Evolutionary conservation across 2,113 vertebrate genomes (phyloP), one percentile per base, ranked within the genome.

Genomic region (Typhlomys cinereus): DNA sequence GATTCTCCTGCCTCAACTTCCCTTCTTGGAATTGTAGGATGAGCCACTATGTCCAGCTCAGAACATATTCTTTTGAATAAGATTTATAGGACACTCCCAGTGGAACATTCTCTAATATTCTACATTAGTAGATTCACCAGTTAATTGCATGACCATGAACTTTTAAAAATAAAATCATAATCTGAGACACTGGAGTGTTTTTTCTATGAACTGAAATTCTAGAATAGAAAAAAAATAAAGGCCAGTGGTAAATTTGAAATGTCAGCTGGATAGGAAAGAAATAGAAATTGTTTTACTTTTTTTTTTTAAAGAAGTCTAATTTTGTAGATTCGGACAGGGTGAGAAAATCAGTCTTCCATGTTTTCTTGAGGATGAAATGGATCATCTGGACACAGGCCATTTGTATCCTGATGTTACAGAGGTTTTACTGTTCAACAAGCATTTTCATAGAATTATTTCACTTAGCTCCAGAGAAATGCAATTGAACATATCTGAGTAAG

Each of bases 211-310:
- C 52, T 66, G 1, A 20, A 82, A 52, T 86, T 27, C 50, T 90
- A 64, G 7, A 91, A 78, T 29, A 92, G 44, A 25, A n/a, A 71
- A 87, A 94, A 80, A 88, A 79, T 15, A 80, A 95, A 89, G 17
- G 25, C 44, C 44, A 74, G 27, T 82, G 39, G 52, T 59, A 92
- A 90, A 66, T 91, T 86, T 91, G 67, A 90, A 83, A 31, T 85
- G 64, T 86, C 93, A 90, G 88, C 79, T 85, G 44, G 44, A 20
- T 81, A 67, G 67, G 79, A 34, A 57, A 78, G n/a, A 88, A 93
- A 89, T 41, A 93, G 79, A 79, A 85, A 93, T 84, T 75, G 69
- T 48, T 95, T 79, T 87, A 61, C 36, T 94, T 52, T 8, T 57
- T 17, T 54, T 94, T 52, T 8, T 57, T 17, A 48, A 74, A 78